These are phyloP conservation scores for Amphimedon queenslandica DNA, from an alignment of 37 sponge, comb jelly and placozoan genomes.

Conservation along the genomic window DNA sequence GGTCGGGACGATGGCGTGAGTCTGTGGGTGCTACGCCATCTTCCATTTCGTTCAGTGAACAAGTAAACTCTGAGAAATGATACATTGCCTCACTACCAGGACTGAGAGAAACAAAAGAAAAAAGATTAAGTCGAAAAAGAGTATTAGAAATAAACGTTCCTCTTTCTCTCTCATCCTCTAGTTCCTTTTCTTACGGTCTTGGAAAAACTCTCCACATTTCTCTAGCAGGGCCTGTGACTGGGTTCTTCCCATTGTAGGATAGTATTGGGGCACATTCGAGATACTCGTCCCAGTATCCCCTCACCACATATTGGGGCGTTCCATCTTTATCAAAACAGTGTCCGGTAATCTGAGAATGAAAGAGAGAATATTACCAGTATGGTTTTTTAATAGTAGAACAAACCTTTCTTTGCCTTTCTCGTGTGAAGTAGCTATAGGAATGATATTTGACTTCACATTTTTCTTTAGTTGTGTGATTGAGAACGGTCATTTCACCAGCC, in stretches of 20 bases:
- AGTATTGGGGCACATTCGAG: constrained; percentile 61
- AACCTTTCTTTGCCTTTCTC: constrained; percentile 81
- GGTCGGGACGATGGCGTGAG: constrained; percentile 86
- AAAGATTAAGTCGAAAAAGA: background rate
- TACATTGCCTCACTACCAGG: constrained; percentile 79
- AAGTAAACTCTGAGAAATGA: constrained; percentile 69
- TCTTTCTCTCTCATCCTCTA: background rate
- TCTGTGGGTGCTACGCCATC: constrained; percentile 92
- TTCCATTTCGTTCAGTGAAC: constrained; percentile 84
- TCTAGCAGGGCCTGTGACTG: constrained; percentile 26
- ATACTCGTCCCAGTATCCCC: constrained; percentile 90
- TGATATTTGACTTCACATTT: constrained; percentile 77
- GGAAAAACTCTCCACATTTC: constrained; percentile 35
- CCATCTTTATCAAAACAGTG: constrained; percentile 59
- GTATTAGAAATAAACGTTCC: too few species aligned
- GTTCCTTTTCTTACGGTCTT: constrained; percentile 38
- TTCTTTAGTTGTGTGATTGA: constrained; percentile 87
- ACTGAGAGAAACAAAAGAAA: constrained; percentile 16
- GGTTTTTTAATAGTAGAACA: background rate
- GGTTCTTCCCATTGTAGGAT: constrained; percentile 45
- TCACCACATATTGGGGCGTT: constrained; percentile 50
- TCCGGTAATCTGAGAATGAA: constrained; percentile 69
- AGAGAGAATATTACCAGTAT: background rate
- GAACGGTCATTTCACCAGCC: constrained; percentile 86
- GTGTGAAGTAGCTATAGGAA: constrained; percentile 92